Evolutionary conservation across 2,113 vertebrate species (phyloP), one percentile per base, ranked within the genome.

Genomic region (Oxygymnocypris stewartii): DNA sequence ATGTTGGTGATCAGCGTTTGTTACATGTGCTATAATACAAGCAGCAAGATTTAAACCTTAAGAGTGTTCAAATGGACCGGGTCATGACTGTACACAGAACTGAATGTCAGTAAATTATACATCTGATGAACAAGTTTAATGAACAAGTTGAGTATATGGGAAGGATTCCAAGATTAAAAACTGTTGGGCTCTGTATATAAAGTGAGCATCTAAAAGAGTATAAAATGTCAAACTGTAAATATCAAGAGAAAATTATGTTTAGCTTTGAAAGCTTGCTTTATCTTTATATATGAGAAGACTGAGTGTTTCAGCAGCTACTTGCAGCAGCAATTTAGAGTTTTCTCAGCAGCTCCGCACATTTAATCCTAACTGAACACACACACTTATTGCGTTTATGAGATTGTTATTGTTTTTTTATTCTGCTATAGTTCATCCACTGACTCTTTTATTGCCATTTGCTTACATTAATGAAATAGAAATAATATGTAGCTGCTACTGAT

Each of bases 401-500:
- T 61, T 75, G 40, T 40, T 11, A 20, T 82, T 77, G 6, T 82
- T 44, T 79, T n/a, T 40, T n/a, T 54, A 40, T 78, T 69, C 28
- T 85, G 20, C 37, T 78, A 6, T 71, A 86, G 63, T 65, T 49
- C 37, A 51, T 84, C 40, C 67, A 59, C 44, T 78, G 74, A 73
- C 74, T 28, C 28, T 59, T 78, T 65, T 79, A 63, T 85, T 63
- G 37, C 28, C 28, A 44, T 88, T 82, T 88, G 84, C 84, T 85
- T 84, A 87, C 44, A 84, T 86, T 47, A 82, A 82, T 81, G 87
- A 85, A 74, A 83, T 88, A 87, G 54, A 82, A 83, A 77, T 49
- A 85, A 75, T 88, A 79, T 79, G 47, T 87, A 90, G 86, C 82
- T 88, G 87, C 76, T 85, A 73, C 51, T 86, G 73, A 82, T 67